Evolutionary conservation across 2,113 vertebrate genomes (phyloP).

Genomic region (Zapornia atra): DNA sequence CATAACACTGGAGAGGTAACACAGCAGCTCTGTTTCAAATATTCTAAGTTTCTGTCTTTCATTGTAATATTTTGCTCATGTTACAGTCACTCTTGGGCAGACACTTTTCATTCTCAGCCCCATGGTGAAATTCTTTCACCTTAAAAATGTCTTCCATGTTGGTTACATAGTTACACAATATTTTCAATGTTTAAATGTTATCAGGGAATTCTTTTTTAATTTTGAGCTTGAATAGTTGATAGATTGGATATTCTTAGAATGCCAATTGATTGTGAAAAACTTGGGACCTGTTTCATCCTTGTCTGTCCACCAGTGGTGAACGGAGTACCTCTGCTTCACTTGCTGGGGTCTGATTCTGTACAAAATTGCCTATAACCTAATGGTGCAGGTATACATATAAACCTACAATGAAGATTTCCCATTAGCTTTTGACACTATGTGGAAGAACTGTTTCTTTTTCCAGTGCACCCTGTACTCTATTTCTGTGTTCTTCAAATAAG

Average conservation of each 20-base stretch:
- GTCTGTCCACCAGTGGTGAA: not conserved
- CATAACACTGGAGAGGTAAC: not conserved
- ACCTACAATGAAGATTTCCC: not conserved
- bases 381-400: not conserved
- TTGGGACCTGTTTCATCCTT: not conserved
- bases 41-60: not conserved
- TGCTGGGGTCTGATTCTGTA: not conserved
- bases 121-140: not conserved
- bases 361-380: not conserved
- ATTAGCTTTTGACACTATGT: not conserved
- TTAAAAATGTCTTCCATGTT: not conserved
- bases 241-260: not conserved
- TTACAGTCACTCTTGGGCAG: not conserved
- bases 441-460: not conserved
- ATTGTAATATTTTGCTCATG: not conserved
- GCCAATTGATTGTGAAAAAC: not conserved
- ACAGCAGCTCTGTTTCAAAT: not conserved
- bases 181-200: not conserved
- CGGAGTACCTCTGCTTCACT: not conserved
- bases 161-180: not conserved
- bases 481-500: not conserved
- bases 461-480: not conserved
- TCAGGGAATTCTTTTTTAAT: not conserved
- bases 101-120: not conserved
- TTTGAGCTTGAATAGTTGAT: not conserved